These are phyloP conservation scores for Microtus pennsylvanicus DNA, from an alignment of 2,113 vertebrate genomes.

Conservation along the genomic window DNA sequence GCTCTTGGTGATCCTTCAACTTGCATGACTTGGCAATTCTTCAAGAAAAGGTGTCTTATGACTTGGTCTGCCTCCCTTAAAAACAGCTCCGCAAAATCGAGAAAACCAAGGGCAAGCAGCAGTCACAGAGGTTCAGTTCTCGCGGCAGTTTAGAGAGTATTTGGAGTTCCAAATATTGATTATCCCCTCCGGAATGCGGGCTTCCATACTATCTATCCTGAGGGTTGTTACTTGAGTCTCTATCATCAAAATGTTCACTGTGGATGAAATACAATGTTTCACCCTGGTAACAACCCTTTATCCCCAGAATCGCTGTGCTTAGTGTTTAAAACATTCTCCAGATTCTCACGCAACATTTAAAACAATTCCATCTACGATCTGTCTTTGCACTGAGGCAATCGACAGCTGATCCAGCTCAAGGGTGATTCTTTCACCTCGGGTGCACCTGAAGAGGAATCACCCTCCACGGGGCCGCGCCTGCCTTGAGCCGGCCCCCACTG, in stretches of 20 bases:
- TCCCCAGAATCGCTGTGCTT: slow-evolving; percentile 68
- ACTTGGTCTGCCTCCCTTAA: not conserved
- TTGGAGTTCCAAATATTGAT: slow-evolving; percentile 17
- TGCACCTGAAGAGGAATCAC: slow-evolving; percentile 63
- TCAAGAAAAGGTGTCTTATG: slow-evolving; percentile 45
- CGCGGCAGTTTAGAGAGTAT: slow-evolving; percentile 19
- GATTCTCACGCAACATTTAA: slow-evolving; percentile 60
- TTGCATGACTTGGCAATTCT: not conserved
- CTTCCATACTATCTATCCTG: not conserved
- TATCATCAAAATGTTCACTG: slow-evolving; percentile 62
- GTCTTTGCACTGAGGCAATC: slow-evolving; percentile 60
- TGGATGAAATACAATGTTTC: slow-evolving; percentile 57
- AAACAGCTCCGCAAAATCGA: slow-evolving; percentile 45
- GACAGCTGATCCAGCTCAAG: slow-evolving; percentile 58
- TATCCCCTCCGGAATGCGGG: not conserved
- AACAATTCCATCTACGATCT: slow-evolving; percentile 60
- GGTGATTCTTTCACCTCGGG: slow-evolving; percentile 36
- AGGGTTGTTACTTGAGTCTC: slow-evolving; percentile 72
- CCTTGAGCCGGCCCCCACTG: not conserved
- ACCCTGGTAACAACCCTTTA: slow-evolving; percentile 39
- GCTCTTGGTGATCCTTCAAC: not conserved
- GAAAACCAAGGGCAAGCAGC: slow-evolving; percentile 16
- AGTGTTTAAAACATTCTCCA: slow-evolving; percentile 56
- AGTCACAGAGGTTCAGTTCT: slow-evolving; percentile 11
- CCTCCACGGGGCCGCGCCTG: slow-evolving; percentile 54